Conservation (phyloP, 2,888 invertebrate genomes). For the Eledone cirrhosa region DNA sequence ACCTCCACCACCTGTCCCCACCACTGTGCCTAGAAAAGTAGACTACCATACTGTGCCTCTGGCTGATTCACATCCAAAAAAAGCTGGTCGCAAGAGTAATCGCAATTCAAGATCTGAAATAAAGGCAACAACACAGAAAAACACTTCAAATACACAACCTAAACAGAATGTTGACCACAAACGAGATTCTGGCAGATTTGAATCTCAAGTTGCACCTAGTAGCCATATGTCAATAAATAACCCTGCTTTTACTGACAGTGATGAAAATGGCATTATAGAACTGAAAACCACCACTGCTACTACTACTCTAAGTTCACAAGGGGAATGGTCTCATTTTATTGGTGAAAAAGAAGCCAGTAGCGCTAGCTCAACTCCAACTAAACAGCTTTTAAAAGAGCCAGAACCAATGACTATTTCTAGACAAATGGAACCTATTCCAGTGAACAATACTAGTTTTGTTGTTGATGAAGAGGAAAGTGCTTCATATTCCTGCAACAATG, state of each 20-base stretch:
- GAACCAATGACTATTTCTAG: slow-evolving; percentile 25
- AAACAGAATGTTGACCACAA: neutral
- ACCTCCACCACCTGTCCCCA: slow-evolving; percentile 18
- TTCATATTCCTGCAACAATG: neutral
- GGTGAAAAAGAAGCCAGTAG: slow-evolving; percentile 32
- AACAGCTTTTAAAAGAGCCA: slow-evolving; percentile 37
- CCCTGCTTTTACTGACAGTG: neutral
- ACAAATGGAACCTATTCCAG: neutral
- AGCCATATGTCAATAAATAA: neutral
- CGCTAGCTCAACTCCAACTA: slow-evolving; percentile 40
- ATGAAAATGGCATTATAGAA: neutral
- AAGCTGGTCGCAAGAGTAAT: slow-evolving; percentile 14
- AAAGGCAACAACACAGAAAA: slow-evolving; percentile 1
- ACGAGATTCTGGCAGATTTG: slow-evolving; percentile 7
- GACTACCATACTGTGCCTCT: slow-evolving; percentile 16
- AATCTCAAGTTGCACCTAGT: neutral
- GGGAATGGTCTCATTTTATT: slow-evolving; percentile 18
- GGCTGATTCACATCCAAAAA: slow-evolving; percentile 9
- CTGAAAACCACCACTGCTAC: neutral
- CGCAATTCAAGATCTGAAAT: slow-evolving; percentile 9
- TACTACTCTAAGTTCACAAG: neutral
- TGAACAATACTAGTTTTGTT: neutral
- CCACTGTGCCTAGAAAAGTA: neutral
- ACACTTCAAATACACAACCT: neutral
- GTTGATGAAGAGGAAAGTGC: slow-evolving; percentile 14